Evolutionary conservation across 1,140 invertebrate genomes (phyloP).

Genomic region (Brachionus paranguensis): DNA sequence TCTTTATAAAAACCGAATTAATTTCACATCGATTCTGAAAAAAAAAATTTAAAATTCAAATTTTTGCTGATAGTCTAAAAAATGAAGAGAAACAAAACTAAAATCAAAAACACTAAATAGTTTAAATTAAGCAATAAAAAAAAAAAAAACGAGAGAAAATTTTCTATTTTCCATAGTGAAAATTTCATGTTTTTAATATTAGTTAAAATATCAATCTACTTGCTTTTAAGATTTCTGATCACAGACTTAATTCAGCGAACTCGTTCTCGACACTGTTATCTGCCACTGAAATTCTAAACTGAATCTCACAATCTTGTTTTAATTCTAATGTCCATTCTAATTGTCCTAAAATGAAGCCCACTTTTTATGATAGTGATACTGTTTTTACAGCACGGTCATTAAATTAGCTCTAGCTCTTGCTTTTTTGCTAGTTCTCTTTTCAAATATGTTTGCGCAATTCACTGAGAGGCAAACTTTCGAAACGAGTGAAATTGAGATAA

Average conservation of each 20-base stretch:
- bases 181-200: constrained; percentile 19
- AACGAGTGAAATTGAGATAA: constrained; percentile 8
- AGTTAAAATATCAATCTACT: constrained; percentile 7
- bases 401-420: background rate
- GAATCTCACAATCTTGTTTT: background rate
- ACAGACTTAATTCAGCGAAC: constrained; percentile 7
- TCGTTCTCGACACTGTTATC: background rate
- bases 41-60: background rate
- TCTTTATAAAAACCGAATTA: too few species aligned
- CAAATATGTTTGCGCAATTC: background rate
- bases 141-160: too few species aligned
- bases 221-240: constrained; percentile 19
- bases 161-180: background rate
- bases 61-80: background rate
- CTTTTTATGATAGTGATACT: background rate
- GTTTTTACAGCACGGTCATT: background rate
- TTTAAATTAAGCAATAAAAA: constrained; percentile 29
- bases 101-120: background rate
- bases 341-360: background rate
- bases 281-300: background rate
- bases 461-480: background rate
- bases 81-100: background rate
- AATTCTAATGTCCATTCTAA: constrained; percentile 35
- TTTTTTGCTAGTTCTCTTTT: background rate
- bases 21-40: background rate